Conservation (phyloP, 2,888 invertebrate genomes). For the Aporophyla lueneburgensis region DNA sequence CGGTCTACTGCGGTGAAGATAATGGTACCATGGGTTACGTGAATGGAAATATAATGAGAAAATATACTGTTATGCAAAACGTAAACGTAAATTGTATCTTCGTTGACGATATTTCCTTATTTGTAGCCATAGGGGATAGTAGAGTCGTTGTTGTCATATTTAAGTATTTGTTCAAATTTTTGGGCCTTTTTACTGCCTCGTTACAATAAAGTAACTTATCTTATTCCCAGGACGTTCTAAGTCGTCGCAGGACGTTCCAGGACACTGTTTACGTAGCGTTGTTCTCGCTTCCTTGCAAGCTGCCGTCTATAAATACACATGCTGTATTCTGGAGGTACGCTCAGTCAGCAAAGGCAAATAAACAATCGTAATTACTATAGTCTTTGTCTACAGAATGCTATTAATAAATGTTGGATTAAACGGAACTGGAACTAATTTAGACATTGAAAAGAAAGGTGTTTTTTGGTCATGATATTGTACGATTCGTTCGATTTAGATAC, state of each 20-base stretch:
- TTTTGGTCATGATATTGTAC: background rate
- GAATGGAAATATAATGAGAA: constrained; percentile 16
- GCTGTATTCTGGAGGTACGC: constrained; percentile 27
- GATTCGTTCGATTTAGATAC: background rate
- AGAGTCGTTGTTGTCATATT: too few species aligned
- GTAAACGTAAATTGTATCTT: constrained; percentile 10
- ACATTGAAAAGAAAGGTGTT: constrained; percentile 5
- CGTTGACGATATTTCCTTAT: constrained; percentile 12
- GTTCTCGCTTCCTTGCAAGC: constrained; percentile 37
- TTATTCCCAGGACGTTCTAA: constrained; percentile 3
- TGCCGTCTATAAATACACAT: constrained; percentile 48
- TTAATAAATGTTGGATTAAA: constrained; percentile 41
- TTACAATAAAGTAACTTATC: too few species aligned
- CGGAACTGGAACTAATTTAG: constrained; percentile 18
- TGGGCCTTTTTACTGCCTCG: too few species aligned
- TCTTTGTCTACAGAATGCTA: constrained; percentile 29
- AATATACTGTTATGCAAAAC: constrained; percentile 3
- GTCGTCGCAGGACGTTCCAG: constrained; percentile 19
- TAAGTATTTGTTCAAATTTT: too few species aligned
- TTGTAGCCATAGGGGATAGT: too few species aligned
- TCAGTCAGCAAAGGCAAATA: constrained; percentile 36
- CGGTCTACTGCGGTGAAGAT: constrained; percentile 18
- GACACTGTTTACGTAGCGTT: constrained; percentile 30
- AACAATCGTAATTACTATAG: constrained; percentile 52
- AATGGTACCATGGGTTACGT: constrained; percentile 32